phyloP scores from a whole-genome alignment of 2,888 invertebrate genomes.

The Drosophila merina region DNA sequence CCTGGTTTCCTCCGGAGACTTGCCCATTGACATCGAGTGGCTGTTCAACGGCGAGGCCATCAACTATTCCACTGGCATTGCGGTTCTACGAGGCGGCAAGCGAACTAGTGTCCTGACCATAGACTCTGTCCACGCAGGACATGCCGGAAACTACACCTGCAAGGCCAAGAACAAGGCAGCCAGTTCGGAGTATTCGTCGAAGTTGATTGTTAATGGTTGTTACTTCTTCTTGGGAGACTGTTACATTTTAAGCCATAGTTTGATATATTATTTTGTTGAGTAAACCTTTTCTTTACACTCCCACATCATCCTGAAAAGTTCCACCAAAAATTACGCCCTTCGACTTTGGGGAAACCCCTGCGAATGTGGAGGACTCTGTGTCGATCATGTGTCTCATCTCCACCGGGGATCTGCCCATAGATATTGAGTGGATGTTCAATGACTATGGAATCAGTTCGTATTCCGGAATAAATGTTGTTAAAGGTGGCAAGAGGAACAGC shows the following conservation, averaged over 20 bases:
- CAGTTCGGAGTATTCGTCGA: conserved; percentile 87
- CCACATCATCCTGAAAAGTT: conserved; percentile 28
- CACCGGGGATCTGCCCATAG: conserved; percentile 88
- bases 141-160: conserved; percentile 91
- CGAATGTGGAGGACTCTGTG: conserved; percentile 89
- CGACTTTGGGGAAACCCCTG: conserved; percentile 89
- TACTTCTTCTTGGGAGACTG: not conserved
- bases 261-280: conserved; percentile 30
- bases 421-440: conserved; percentile 88
- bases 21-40: conserved; percentile 89
- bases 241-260: not conserved
- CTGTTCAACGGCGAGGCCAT: conserved; percentile 85
- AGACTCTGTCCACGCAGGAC: conserved; percentile 87
- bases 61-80: conserved; percentile 85
- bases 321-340: conserved; percentile 88
- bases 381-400: conserved; percentile 89
- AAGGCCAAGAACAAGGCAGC: conserved; percentile 86
- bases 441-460: conserved; percentile 82
- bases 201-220: conserved; percentile 88
- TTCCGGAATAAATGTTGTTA: conserved; percentile 85
- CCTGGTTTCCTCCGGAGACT: conserved; percentile 88
- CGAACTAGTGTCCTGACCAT: conserved; percentile 88
- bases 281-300: conserved; percentile 4
- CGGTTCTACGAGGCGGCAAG: conserved; percentile 86
- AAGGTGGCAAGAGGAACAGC: conserved; percentile 87